phyloP scores from a whole-genome alignment of 2,113 vertebrate genomes.

The Odontophorus gujanensis region DNA sequence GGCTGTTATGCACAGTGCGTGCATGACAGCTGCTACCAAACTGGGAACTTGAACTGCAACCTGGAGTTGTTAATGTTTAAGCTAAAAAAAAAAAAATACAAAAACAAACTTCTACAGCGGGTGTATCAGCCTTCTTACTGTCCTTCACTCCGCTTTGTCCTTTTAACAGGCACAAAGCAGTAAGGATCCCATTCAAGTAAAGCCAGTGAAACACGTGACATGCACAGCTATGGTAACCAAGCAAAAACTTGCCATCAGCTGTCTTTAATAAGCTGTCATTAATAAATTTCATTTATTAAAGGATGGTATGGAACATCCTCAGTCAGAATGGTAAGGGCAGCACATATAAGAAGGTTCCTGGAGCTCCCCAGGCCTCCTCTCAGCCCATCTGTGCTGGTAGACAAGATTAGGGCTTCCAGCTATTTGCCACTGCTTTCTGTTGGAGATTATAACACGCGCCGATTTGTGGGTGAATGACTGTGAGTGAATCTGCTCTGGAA shows the following conservation, averaged over 20 bases:
- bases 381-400: neutral
- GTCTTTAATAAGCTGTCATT: too few relatives aligned
- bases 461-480: neutral
- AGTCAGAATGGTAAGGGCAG: neutral
- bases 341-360: neutral
- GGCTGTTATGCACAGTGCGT: accelerated
- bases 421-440: neutral
- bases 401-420: neutral
- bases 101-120: neutral
- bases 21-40: neutral
- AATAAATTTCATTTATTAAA: neutral
- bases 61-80: neutral
- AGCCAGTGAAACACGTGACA: neutral
- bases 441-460: neutral
- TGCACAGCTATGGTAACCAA: neutral
- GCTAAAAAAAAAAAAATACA: neutral
- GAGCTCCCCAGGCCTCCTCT: neutral
- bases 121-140: neutral
- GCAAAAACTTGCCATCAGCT: neutral
- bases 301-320: neutral
- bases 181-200: neutral
- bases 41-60: neutral
- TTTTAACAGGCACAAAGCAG: neutral
- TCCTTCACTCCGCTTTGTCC: neutral
- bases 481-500: neutral